Percentiles rank a stretch among this genome's conserved stretches.
Evolutionary conservation across 2,113 vertebrate species (phyloP).

Genomic region (Spea multiplicata): DNA sequence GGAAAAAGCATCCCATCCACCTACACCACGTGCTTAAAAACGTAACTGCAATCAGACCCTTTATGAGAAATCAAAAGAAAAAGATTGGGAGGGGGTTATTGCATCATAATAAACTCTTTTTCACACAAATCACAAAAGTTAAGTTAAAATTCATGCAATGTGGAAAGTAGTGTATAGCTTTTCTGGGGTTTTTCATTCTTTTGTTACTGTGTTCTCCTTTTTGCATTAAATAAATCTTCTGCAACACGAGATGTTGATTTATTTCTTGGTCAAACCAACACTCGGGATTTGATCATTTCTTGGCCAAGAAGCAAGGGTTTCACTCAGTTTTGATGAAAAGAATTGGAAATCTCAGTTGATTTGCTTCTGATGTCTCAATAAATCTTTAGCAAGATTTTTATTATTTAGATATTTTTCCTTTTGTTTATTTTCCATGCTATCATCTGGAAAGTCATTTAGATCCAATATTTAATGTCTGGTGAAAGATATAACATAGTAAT

Average conservation of each 20-base stretch:
- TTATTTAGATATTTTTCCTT: constrained; percentile 15
- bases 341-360: constrained; percentile 5
- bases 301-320: constrained; percentile 21
- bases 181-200: no score
- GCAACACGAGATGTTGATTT: constrained; percentile 12
- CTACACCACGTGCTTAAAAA: no score
- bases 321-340: constrained; percentile 13
- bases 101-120: no score
- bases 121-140: no score
- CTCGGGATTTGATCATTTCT: constrained; percentile 26
- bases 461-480: constrained; percentile 30
- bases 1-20: no score
- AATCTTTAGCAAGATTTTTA: constrained; percentile 22
- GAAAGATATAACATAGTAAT: constrained; percentile 31
- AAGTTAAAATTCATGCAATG: no score
- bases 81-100: no score
- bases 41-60: no score
- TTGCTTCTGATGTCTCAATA: constrained; percentile 11
- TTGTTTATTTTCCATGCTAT: constrained; percentile 32
- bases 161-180: no score
- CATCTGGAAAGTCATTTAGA: constrained; percentile 23
- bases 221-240: background rate
- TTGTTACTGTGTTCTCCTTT: background rate
- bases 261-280: constrained; percentile 27
- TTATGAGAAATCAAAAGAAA: no score